phyloP scores from a whole-genome alignment of 2,113 vertebrate genomes.

The Paraplagusia blochii region DNA sequence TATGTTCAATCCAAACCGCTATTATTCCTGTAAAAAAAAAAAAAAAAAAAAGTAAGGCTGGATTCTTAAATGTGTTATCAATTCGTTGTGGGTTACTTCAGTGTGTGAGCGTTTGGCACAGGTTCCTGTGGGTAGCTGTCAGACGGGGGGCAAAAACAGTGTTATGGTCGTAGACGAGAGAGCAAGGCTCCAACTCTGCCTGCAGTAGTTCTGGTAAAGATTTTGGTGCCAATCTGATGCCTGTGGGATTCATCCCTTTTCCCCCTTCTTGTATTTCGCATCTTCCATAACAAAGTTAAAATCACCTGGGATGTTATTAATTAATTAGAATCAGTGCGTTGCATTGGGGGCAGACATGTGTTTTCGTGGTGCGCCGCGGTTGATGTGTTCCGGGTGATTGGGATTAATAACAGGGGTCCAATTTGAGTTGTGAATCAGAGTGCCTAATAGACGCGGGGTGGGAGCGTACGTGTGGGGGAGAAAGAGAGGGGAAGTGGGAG shows the following conservation, averaged over 20 bases:
- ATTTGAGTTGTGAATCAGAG: slow-evolving; percentile 74
- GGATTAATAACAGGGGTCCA: slow-evolving; percentile 77
- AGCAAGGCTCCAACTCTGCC: slow-evolving; percentile 52
- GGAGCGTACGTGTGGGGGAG: slow-evolving; percentile 7
- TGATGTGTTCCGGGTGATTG: slow-evolving; percentile 77
- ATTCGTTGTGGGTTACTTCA: slow-evolving; percentile 55
- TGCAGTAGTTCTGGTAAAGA: slow-evolving; percentile 52
- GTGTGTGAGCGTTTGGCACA: slow-evolving; percentile 48
- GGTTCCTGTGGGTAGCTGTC: slow-evolving; percentile 47
- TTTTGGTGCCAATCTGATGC: slow-evolving; percentile 69
- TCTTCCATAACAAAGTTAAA: slow-evolving; percentile 67
- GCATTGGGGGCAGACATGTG: slow-evolving; percentile 62
- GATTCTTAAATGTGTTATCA: slow-evolving; percentile 65
- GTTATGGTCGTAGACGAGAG: slow-evolving; percentile 58
- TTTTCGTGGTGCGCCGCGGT: slow-evolving; percentile 69
- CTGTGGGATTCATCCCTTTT: slow-evolving; percentile 57
- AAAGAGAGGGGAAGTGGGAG: slow-evolving; percentile 7
- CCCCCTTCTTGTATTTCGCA: slow-evolving; percentile 59
- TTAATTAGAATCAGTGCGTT: slow-evolving; percentile 74
- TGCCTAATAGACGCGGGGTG: slow-evolving; percentile 59
- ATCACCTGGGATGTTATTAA: slow-evolving; percentile 80
- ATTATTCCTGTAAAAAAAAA: background rate
- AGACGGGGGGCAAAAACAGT: slow-evolving; percentile 31
- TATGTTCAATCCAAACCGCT: slow-evolving; percentile 39
- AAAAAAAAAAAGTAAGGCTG: slow-evolving; percentile 34